Base-by-base conservation (phyloP, 2,888 invertebrate species). In the Hesperia comma region DNA sequence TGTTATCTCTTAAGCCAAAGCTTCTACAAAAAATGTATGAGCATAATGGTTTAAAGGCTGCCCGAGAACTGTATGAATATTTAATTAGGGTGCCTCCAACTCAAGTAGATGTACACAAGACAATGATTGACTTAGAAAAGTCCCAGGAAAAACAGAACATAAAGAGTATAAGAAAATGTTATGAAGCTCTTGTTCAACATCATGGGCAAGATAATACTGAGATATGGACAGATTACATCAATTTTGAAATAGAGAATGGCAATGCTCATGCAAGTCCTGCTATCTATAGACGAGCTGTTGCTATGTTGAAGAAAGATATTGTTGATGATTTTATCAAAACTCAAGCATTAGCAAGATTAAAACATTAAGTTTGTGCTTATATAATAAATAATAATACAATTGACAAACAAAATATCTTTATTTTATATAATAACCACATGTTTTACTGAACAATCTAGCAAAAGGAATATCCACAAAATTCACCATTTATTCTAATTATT, bases 191-290 rank as follows among this genome's bases (percentile, higher is more conserved):
- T 40, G 92, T 94, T 15, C 87, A 93, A 66, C 95, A 95, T 71
- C 96, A 96, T 84, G 97, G 97, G 0, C 90, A 90, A 74, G 89
- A 87, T 4, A 93, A 94, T 79, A 87, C 94, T 5, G 94, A 95
- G 70, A 89, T 97, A 15, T 97, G 97, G 97, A 90, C 96, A 72
- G 94, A 96, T 75, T 96, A 95, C 77, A 94, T 97, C 62, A 88
- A 93, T 69, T 96, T 96, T 84, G 96, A 96, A 90, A 93, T 93
- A 69, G 92, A 94, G 71, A 84, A 92, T 73, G 95, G 95, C 4
- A 94, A 94, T 70, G 86, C 93, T 0, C 93, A 93, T 72, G 89
- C 87, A 68, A 91, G 94, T 40, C 87, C 93, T 0, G 81, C 88
- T 2, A 85, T 96, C 37, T 94, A 95, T 72, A 93, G 93, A 74